These are phyloP conservation scores for Rhyzopertha dominica DNA, from an alignment of 1,140 invertebrate species.

Conservation along the genomic window DNA sequence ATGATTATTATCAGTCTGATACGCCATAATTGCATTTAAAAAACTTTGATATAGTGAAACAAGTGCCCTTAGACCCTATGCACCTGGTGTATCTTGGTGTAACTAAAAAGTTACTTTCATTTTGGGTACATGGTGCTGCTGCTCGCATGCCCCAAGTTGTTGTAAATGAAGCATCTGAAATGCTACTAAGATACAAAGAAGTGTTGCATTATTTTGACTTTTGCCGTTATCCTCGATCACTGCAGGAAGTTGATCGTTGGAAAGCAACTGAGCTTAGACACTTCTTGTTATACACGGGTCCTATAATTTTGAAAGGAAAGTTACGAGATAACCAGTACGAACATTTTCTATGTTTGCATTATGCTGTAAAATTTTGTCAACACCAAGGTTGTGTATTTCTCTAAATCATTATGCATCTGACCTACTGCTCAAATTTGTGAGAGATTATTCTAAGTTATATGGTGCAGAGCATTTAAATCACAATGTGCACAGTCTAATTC, in stretches of 20 bases:
- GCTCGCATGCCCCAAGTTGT: slow-evolving; percentile 5
- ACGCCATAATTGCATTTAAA: slow-evolving; percentile 2
- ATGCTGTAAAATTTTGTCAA: slow-evolving; percentile 5
- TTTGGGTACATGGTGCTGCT: slow-evolving; percentile 8
- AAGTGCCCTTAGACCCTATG: no score
- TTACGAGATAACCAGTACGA: not conserved
- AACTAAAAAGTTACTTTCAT: slow-evolving; percentile 6
- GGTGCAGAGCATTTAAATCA: slow-evolving; percentile 13
- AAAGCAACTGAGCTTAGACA: slow-evolving; percentile 8
- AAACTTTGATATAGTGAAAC: slow-evolving; percentile 9
- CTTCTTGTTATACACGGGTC: slow-evolving; percentile 4
- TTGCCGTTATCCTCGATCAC: slow-evolving; percentile 2
- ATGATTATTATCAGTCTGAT: slow-evolving; percentile 4
- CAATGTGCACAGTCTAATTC: slow-evolving; percentile 17
- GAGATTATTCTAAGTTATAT: slow-evolving; percentile 14
- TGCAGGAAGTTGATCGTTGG: slow-evolving; percentile 12
- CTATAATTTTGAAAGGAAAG: slow-evolving; percentile 5
- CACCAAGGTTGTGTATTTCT: slow-evolving; percentile 5
- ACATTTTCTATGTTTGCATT: slow-evolving; percentile 9
- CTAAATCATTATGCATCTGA: slow-evolving; percentile 13
- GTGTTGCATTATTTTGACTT: slow-evolving; percentile 7
- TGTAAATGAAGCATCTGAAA: slow-evolving; percentile 3
- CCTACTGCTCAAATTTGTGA: slow-evolving; percentile 12
- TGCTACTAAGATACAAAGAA: slow-evolving; percentile 3
- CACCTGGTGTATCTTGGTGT: slow-evolving; percentile 8